These are phyloP conservation scores for Sesia bembeciformis DNA, from an alignment of 2,888 invertebrate genomes.

Conservation along the genomic window DNA sequence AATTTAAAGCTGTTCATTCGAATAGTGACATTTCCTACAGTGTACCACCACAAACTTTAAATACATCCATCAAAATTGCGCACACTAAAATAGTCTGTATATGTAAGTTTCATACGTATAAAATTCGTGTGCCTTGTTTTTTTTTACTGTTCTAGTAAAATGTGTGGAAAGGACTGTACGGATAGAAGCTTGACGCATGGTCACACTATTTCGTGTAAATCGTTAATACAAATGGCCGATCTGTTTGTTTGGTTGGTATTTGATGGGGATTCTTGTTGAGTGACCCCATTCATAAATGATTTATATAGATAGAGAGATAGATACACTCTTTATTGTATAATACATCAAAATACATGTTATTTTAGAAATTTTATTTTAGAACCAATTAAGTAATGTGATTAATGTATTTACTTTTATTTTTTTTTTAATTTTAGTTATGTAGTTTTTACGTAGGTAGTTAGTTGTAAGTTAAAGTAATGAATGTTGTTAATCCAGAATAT, in stretches of 20 bases:
- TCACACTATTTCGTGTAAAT: constrained; percentile 41
- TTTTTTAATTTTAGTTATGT: no score
- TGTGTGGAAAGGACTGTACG: neutral
- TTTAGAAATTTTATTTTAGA: no score
- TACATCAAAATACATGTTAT: no score
- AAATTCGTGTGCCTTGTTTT: neutral
- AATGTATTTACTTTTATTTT: no score
- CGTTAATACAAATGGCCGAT: constrained; percentile 32
- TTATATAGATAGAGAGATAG: neutral
- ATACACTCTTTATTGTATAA: neutral
- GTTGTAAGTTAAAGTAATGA: no score
- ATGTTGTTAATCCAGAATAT: no score
- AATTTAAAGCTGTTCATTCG: neutral
- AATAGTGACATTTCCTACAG: no score
- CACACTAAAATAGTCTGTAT: neutral
- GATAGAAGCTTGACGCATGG: constrained; percentile 32
- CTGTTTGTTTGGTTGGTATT: constrained; percentile 16
- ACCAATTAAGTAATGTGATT: no score
- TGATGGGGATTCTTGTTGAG: neutral
- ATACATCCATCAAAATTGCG: neutral
- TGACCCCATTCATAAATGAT: neutral
- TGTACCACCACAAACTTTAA: neutral
- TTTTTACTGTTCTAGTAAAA: no score
- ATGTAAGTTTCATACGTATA: no score
- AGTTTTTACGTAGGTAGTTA: no score